Conservation (phyloP, 2,797 vertebrate species). For the Philypnodon macrostomus region DNA sequence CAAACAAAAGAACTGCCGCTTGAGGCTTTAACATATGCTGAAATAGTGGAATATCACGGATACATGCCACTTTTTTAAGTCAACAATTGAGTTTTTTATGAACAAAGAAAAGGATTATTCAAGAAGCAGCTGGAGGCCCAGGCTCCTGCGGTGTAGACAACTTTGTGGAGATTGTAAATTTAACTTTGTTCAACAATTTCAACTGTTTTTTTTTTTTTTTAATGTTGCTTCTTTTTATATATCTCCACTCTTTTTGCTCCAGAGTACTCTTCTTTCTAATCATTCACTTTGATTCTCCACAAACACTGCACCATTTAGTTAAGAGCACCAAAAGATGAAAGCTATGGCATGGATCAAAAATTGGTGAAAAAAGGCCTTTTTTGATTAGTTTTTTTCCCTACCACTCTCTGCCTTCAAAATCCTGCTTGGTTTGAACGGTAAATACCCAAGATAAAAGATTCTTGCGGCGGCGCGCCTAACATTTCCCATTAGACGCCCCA, state of each 20-base stretch:
- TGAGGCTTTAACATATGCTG: conserved; percentile 30
- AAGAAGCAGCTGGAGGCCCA: conserved; percentile 47
- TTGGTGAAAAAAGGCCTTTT: conserved; percentile 3
- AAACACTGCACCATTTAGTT: conserved; percentile 55
- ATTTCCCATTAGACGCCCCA: conserved; percentile 66
- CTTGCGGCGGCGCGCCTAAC: conserved; percentile 51
- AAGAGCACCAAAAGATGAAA: conserved; percentile 69
- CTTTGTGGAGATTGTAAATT: conserved; percentile 49
- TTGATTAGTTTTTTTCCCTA: conserved; percentile 22
- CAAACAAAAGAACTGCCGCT: conserved; percentile 8
- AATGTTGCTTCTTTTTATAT: conserved; percentile 20
- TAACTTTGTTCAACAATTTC: conserved; percentile 44
- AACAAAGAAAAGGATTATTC: conserved; percentile 55
- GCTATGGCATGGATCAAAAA: conserved; percentile 45
- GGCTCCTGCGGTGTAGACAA: conserved; percentile 47
- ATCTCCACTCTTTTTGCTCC: neutral
- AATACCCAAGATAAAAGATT: conserved; percentile 71
- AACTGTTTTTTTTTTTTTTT: conserved; percentile 15
- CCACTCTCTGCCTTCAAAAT: conserved; percentile 59
- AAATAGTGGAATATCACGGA: conserved; percentile 31
- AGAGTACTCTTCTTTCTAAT: conserved; percentile 58
- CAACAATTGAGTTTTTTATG: conserved; percentile 35
- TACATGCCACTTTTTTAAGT: conserved; percentile 27
- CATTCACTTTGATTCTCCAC: conserved; percentile 61
- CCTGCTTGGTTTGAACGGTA: conserved; percentile 61